Base-by-base conservation (phyloP, 2,113 vertebrate genomes). In the Triplophysa rosa region DNA sequence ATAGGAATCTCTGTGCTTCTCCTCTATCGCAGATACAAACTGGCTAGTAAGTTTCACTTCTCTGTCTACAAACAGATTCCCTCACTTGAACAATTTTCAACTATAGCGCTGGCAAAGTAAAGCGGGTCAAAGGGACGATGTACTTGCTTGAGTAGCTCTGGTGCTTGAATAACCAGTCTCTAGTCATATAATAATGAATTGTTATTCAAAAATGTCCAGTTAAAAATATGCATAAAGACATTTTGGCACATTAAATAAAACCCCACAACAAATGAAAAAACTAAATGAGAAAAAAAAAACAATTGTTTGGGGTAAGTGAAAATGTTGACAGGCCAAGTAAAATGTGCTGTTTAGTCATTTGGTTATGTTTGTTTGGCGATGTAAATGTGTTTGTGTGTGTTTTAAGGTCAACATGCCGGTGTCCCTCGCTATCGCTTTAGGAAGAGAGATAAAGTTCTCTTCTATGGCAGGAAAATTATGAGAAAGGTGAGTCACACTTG, bases 391-490 rank as follows among this genome's bases (percentile, higher is more conserved):
- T 37, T 33, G 0, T 67, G 2, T 69, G n/a, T 79, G 11, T 79
- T 79, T 77, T 67, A 4, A 93, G 96, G 90, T 77, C 90, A 88
- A 4, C 94, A 94, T 87, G 90, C 94, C 0, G 93, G 92, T 0
- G 88, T 90, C 1, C 95, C 94, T 66, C 94, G 95, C 5, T 98
- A 99, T 88, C 92, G 97, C 21, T 98, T 98, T 83, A 93, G 95
- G 82, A 98, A 98, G 88, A 93, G 96, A 76, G 96, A 98, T 92
- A 98, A 98, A 88, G 92, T 98, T 77, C 93, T 98, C 87, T 98
- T 98, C 86, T 98, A 98, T 0, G 96, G 96, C 61, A 89, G 96
- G 79, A 98, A 98, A 91, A 96, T 98, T 84, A 98, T 98, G 95
- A 92, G 97, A 69, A 98, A 98, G 95, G 96, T 97, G 66, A 89